A percentile compares a stretch with the other conserved stretches of the same genome.
phyloP scores from a whole-genome alignment of 2,797 vertebrate species.

The Iguana delicatissima region DNA sequence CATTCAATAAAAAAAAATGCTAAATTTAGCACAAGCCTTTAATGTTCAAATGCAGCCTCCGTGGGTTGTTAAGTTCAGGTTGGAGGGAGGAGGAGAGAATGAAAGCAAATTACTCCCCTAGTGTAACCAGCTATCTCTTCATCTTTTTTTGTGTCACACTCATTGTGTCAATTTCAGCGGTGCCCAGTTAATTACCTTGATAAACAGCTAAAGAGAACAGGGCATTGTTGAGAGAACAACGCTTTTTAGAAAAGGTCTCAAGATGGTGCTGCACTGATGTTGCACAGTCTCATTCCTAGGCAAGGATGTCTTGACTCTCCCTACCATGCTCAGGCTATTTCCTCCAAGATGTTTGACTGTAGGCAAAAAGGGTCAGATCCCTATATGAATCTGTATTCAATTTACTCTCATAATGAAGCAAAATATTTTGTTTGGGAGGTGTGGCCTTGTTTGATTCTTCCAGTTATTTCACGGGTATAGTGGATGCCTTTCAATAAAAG shows the following conservation, averaged over 20 bases:
- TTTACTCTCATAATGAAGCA: neutral
- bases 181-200: slow-evolving; percentile 25
- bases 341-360: neutral
- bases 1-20: slow-evolving; percentile 5
- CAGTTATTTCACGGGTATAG: neutral
- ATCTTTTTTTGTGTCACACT: neutral
- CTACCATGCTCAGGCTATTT: neutral
- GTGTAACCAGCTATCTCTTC: slow-evolving; percentile 20
- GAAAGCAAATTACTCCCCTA: slow-evolving; percentile 22
- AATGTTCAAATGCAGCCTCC: neutral
- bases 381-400: neutral
- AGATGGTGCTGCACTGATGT: neutral
- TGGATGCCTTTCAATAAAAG: neutral
- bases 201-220: neutral
- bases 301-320: neutral
- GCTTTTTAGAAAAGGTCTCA: no score
- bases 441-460: neutral
- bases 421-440: neutral
- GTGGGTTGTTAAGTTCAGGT: neutral
- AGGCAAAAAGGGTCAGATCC: no score
- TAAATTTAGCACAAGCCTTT: slow-evolving; percentile 1
- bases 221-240: slow-evolving; percentile 1
- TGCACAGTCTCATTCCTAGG: fast-evolving
- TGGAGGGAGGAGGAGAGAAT: slow-evolving; percentile 22
- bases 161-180: slow-evolving; percentile 5